Base-by-base conservation (phyloP, 2,113 vertebrate species). In the Dunckerocampus dactyliophorus region DNA sequence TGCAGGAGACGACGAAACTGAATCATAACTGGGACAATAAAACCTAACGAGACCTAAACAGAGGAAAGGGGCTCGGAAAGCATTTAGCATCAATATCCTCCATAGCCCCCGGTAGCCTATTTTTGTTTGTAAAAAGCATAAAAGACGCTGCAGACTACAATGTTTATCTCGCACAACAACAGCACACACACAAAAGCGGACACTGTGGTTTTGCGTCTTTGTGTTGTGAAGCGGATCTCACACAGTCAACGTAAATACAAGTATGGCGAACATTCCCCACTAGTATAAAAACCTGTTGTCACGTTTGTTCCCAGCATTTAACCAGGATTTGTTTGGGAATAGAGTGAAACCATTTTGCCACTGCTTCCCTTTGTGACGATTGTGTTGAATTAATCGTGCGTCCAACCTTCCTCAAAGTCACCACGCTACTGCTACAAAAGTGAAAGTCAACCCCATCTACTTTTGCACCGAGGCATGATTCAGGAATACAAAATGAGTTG, bases 401-500 rank as follows among this genome's bases (percentile, higher is more conserved):
- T 71, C 17, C 17, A 52, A 51, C n/a, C 21, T 21, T 51, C 20
- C 13, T 56, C 0, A 6, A 19, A 47, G 53, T 65, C 63, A 14
- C 39, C 45, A 59, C 14, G 55, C 20, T n/a, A 34, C 60, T 45
- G 9, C 0, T 0, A 13, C 53, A 22, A 67, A 67, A 55, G 31
- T 17, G 47, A 67, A 46, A 37, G 51, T 20, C 55, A 43, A 62
- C 37, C 37, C 37, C 24, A 9, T 53, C 51, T n/a, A 3, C 51
- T 53, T 17, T 53, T 17, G 16, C 22, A 76, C 42, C 24, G 59
- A 63, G 63, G 65, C 62, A 61, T 62, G 47, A 71, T 72, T 78
- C 51, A 64, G 61, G 55, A 77, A 72, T 73, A 54, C 21, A 52
- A 59, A 84, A 80, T 62, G 62, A 77, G 63, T 50, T 37, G 45